These are phyloP conservation scores for Chrysemys picta DNA, from an alignment of 2,113 vertebrate genomes.

Conservation along the genomic window DNA sequence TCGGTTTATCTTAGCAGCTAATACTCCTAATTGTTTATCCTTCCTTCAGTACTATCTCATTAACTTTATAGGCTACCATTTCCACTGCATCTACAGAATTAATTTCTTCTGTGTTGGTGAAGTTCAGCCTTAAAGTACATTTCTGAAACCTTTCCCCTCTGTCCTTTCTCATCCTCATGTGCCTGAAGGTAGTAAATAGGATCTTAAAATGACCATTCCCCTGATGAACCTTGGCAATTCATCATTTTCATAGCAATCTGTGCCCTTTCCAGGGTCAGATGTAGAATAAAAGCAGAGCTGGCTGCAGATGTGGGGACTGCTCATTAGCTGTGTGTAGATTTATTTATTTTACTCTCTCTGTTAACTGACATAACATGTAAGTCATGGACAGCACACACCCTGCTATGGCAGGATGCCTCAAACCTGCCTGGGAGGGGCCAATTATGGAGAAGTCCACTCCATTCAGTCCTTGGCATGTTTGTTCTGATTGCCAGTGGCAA, in stretches of 20 bases:
- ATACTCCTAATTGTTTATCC: constrained; percentile 82
- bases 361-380: background rate
- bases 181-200: background rate
- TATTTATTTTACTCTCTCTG: background rate
- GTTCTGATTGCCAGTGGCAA: background rate
- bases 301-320: background rate
- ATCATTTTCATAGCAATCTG: constrained; percentile 22
- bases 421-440: background rate
- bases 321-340: background rate
- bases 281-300: background rate
- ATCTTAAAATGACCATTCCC: background rate
- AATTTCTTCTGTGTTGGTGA: constrained; percentile 59
- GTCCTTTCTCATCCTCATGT: background rate
- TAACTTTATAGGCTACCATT: constrained; percentile 80
- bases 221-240: background rate
- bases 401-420: background rate
- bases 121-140: background rate
- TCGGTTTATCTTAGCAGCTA: constrained; percentile 74
- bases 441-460: background rate
- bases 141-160: background rate
- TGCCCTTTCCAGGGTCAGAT: background rate
- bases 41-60: constrained; percentile 80
- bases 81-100: constrained; percentile 66
- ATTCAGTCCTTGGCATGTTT: background rate
- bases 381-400: background rate